Conservation (phyloP, 2,797 vertebrate genomes). For the Serranus cabrilla region DNA sequence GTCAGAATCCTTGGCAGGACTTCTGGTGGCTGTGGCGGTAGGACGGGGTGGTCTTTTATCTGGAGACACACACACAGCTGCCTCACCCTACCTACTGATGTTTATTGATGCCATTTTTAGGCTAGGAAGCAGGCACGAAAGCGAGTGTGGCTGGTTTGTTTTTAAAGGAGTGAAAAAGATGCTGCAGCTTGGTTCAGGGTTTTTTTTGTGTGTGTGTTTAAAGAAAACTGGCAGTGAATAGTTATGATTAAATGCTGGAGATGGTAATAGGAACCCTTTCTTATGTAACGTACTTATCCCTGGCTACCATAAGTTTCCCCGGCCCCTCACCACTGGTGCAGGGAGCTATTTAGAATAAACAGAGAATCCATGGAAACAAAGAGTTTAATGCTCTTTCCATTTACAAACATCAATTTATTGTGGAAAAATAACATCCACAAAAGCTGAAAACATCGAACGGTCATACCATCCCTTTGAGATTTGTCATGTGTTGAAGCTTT, state of each 20-base stretch:
- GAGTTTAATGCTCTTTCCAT: conserved; percentile 5
- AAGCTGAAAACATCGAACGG: background rate
- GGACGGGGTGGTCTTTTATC: conserved; percentile 58
- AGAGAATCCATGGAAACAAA: conserved; percentile 35
- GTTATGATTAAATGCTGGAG: conserved; percentile 6
- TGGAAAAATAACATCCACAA: background rate
- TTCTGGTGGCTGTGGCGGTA: conserved; percentile 43
- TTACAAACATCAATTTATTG: background rate
- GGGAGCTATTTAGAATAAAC: conserved; percentile 26
- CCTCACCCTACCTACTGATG: conserved; percentile 48
- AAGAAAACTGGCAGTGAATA: background rate
- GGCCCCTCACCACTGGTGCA: conserved; percentile 4
- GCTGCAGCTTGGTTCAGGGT: background rate
- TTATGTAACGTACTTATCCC: conserved; percentile 43
- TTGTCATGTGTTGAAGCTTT: background rate
- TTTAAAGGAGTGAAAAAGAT: conserved; percentile 15
- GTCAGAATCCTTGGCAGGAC: conserved; percentile 58
- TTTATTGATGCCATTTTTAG: conserved; percentile 72
- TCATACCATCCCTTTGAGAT: background rate
- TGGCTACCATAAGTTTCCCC: conserved; percentile 10
- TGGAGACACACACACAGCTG: conserved; percentile 50
- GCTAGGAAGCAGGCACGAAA: conserved; percentile 40
- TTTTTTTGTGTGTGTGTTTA: background rate
- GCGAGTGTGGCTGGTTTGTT: background rate
- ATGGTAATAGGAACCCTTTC: conserved; percentile 18